Percentiles rank a stretch among this genome's conserved stretches.
Evolutionary conservation across 1,140 invertebrate genomes (phyloP).

Genomic region (Drosophila guanche): DNA sequence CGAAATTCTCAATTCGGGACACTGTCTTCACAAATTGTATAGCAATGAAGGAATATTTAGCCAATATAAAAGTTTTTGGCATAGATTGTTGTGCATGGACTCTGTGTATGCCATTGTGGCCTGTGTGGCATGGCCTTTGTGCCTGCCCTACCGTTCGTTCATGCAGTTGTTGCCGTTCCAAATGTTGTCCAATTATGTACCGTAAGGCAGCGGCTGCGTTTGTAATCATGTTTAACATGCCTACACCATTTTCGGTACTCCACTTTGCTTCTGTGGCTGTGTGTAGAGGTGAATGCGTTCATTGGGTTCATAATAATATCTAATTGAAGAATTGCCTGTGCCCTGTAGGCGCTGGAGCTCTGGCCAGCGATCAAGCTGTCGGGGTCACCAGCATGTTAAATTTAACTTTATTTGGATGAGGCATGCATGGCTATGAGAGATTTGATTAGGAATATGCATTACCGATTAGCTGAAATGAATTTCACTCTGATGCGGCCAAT

Average conservation of each 20-base stretch:
- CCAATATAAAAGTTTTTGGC: constrained; percentile 4
- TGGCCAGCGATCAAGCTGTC: no score
- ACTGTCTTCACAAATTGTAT: no score
- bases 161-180: constrained; percentile 28
- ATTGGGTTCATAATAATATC: constrained; percentile 20
- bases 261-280: constrained; percentile 15
- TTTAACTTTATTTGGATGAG: no score
- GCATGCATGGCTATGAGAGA: no score
- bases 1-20: no score
- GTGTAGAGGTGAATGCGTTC: not conserved
- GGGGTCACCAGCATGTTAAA: no score
- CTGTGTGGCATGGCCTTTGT: constrained; percentile 6
- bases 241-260: constrained; percentile 6
- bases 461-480: no score
- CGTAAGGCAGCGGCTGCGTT: constrained; percentile 29
- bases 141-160: constrained; percentile 10
- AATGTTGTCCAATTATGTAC: constrained; percentile 41
- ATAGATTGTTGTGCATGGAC: constrained; percentile 19
- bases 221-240: constrained; percentile 19
- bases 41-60: no score
- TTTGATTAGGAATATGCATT: no score
- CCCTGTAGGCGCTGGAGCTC: not conserved
- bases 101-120: constrained; percentile 8
- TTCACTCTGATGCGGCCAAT: no score
- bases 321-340: constrained; percentile 25